Conservation (phyloP, 2,113 vertebrate species). For the Rhinolophus ferrumequinum region DNA sequence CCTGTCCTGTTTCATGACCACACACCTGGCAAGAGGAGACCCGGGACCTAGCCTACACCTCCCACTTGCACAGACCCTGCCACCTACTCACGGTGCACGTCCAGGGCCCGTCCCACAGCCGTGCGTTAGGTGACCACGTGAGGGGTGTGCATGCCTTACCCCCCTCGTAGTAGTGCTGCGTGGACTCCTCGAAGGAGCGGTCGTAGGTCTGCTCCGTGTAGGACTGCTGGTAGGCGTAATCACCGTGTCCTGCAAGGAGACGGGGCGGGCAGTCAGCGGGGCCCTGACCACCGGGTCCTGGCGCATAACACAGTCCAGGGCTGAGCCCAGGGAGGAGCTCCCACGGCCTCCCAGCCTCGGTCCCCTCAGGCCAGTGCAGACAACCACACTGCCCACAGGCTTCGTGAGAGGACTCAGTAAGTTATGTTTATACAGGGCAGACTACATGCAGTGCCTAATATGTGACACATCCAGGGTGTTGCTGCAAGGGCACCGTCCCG, state of each 20-base stretch:
- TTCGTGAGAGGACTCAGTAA: rapidly evolving
- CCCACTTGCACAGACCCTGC: no score
- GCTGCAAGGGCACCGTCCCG: rapidly evolving
- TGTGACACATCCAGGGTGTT: rapidly evolving
- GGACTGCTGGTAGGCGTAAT: constrained; percentile 95
- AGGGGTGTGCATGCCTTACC: constrained; percentile 84
- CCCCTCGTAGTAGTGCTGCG: constrained; percentile 97
- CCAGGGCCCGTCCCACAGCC: no score
- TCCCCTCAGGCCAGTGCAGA: rapidly evolving
- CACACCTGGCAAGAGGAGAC: no score
- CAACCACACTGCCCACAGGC: rapidly evolving
- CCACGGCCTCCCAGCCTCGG: rapidly evolving
- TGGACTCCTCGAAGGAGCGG: constrained; percentile 93
- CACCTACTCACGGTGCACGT: no score
- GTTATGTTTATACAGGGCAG: rapidly evolving
- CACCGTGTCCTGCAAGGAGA: constrained; percentile 89
- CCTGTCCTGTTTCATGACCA: no score
- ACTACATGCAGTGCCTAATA: rapidly evolving
- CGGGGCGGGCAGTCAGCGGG: rapidly evolving
- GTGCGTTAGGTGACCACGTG: no score
- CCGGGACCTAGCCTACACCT: no score
- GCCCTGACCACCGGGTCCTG: rapidly evolving
- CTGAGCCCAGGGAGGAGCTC: no score
- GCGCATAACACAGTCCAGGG: no score
- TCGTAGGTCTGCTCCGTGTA: constrained; percentile 96